Evolutionary conservation across 2,888 invertebrate genomes (phyloP).

Genomic region (Sinelater perroti): DNA sequence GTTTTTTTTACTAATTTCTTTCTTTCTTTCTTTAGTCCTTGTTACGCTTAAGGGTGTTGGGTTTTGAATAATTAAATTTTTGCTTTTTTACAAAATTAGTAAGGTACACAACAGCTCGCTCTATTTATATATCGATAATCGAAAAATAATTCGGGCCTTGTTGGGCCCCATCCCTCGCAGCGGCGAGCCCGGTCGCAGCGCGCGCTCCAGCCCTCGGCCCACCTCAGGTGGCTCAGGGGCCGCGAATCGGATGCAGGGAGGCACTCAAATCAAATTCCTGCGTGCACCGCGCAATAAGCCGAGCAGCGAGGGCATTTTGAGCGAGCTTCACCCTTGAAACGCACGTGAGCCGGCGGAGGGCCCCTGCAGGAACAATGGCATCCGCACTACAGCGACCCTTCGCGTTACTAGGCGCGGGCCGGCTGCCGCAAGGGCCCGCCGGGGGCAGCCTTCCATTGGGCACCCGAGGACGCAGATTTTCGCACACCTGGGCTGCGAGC

Average conservation of each 20-base stretch:
- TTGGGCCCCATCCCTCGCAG: too few species aligned
- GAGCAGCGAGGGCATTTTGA: conserved; percentile 35
- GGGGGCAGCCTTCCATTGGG: conserved; percentile 25
- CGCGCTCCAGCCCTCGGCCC: too few species aligned
- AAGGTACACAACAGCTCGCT: too few species aligned
- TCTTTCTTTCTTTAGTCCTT: too few species aligned
- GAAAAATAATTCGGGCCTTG: too few species aligned
- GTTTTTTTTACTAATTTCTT: too few species aligned
- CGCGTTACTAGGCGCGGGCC: conserved; percentile 24
- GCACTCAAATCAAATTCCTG: conserved; percentile 28
- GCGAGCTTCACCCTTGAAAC: conserved; percentile 45
- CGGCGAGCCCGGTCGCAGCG: too few species aligned
- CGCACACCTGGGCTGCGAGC: conserved; percentile 47
- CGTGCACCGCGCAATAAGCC: conserved; percentile 22
- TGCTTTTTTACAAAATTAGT: too few species aligned
- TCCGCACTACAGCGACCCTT: conserved; percentile 42
- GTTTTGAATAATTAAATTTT: too few species aligned
- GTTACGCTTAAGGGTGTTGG: too few species aligned
- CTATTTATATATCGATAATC: too few species aligned
- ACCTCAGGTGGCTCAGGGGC: conserved; percentile 20
- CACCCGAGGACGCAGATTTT: conserved; percentile 41
- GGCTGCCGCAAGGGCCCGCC: conserved; percentile 11
- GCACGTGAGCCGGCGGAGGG: conserved; percentile 44
- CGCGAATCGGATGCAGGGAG: conserved; percentile 16
- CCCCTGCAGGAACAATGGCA: conserved; percentile 45